Evolutionary conservation across 1,140 invertebrate genomes (phyloP).

Genomic region (Heliconius hermathena): DNA sequence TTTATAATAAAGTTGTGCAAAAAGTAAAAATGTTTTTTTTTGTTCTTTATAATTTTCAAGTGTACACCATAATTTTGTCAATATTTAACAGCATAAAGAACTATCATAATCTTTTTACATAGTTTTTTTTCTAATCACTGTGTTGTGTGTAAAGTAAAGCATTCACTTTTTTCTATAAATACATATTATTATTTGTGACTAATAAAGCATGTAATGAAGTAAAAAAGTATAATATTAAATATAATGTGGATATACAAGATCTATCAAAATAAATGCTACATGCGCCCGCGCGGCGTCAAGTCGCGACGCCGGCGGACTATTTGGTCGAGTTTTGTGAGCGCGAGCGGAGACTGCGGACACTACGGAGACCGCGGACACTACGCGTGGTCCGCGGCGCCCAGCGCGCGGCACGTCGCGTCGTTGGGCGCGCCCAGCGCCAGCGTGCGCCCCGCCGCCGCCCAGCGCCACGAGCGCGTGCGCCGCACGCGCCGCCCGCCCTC

Average conservation of each 20-base stretch:
- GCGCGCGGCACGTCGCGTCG: conserved; percentile 36
- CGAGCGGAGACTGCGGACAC: background rate
- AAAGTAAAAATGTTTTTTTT: no score
- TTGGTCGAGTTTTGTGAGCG: background rate
- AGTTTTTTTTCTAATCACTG: no score
- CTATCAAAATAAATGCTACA: background rate
- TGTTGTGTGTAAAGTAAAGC: no score
- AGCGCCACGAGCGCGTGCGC: conserved; percentile 45
- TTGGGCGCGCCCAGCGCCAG: conserved; percentile 27
- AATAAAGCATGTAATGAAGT: background rate
- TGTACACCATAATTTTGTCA: no score
- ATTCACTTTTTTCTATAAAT: no score
- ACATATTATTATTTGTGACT: no score
- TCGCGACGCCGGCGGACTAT: background rate
- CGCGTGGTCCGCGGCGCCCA: background rate
- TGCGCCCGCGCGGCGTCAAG: background rate
- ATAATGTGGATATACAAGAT: no score
- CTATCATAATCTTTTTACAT: no score
- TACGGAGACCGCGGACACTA: background rate
- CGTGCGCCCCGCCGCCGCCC: conserved; percentile 8
- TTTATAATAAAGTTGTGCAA: no score
- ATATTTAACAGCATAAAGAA: no score
- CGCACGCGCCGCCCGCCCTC: conserved; percentile 46
- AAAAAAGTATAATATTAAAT: background rate
- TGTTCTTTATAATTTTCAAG: no score